These are phyloP conservation scores for Lanistes nyassanus DNA, from an alignment of 1,140 invertebrate species.

Conservation along the genomic window DNA sequence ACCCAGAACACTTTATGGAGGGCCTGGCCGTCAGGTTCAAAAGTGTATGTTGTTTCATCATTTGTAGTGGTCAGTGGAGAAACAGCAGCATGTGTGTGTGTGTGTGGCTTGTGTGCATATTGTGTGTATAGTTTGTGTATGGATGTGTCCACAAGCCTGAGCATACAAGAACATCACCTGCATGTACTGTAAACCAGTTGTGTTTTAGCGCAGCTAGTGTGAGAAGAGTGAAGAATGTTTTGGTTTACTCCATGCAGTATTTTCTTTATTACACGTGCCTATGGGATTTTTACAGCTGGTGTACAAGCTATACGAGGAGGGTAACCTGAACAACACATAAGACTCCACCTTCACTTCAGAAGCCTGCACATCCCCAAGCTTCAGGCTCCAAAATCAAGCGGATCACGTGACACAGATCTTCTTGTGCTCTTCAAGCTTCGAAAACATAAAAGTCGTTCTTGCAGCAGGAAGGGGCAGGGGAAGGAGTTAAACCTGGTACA, in stretches of 20 bases:
- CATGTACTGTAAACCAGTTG: neutral
- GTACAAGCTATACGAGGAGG: conserved; percentile 58
- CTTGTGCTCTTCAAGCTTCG: no score
- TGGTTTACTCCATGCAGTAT: neutral
- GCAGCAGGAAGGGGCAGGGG: no score
- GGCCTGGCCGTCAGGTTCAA: conserved; percentile 51
- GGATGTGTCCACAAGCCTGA: neutral
- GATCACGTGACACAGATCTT: no score
- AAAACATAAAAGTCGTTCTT: no score
- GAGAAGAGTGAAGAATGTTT: neutral
- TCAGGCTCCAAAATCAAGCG: no score
- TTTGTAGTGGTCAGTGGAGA: neutral
- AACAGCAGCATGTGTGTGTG: neutral
- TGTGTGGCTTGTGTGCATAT: neutral
- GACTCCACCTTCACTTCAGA: no score
- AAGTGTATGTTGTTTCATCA: conserved; percentile 47
- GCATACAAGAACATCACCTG: neutral
- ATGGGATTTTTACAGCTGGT: conserved; percentile 50
- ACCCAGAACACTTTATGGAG: conserved; percentile 47
- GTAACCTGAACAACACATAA: conserved; percentile 34
- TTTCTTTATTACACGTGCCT: neutral
- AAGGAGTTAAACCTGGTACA: no score
- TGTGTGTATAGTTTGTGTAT: neutral
- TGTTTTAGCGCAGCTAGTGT: neutral
- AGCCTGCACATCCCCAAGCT: no score